Evolutionary conservation across 2,888 invertebrate species (phyloP).

Genomic region (Bombyx huttoni): DNA sequence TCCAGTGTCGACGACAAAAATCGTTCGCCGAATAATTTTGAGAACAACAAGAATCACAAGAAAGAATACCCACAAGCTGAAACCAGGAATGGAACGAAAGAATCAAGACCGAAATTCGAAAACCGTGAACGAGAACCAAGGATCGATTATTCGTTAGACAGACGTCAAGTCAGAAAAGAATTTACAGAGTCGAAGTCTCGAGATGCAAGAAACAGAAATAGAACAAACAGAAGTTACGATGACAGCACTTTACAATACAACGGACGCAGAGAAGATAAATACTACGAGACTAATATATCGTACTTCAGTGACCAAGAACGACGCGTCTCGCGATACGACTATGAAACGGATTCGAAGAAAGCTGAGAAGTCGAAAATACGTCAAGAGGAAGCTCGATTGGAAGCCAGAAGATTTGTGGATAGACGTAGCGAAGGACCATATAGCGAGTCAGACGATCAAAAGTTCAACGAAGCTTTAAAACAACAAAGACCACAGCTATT

Average conservation of each 20-base stretch:
- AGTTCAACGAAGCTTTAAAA: conserved; percentile 65
- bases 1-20: conserved; percentile 53
- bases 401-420: conserved; percentile 51
- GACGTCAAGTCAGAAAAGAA: conserved; percentile 51
- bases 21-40: conserved; percentile 37
- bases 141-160: conserved; percentile 60
- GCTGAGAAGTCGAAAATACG: conserved; percentile 65
- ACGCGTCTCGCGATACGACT: conserved; percentile 53
- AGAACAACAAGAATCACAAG: conserved; percentile 41
- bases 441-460: conserved; percentile 70
- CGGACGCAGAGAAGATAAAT: conserved; percentile 54
- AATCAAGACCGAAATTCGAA: conserved; percentile 34
- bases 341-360: conserved; percentile 68
- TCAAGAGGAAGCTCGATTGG: conserved; percentile 60
- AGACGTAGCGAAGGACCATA: conserved; percentile 56
- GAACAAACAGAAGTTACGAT: conserved; percentile 55
- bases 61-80: conserved; percentile 57
- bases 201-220: conserved; percentile 38
- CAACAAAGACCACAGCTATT: conserved; percentile 73
- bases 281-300: conserved; percentile 60
- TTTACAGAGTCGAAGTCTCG: conserved; percentile 42
- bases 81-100: conserved; percentile 47
- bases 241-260: conserved; percentile 58
- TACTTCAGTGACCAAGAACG: conserved; percentile 60
- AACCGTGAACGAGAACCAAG: conserved; percentile 41